phyloP scores from a whole-genome alignment of 2,888 invertebrate genomes.

The Steromphala cineraria region DNA sequence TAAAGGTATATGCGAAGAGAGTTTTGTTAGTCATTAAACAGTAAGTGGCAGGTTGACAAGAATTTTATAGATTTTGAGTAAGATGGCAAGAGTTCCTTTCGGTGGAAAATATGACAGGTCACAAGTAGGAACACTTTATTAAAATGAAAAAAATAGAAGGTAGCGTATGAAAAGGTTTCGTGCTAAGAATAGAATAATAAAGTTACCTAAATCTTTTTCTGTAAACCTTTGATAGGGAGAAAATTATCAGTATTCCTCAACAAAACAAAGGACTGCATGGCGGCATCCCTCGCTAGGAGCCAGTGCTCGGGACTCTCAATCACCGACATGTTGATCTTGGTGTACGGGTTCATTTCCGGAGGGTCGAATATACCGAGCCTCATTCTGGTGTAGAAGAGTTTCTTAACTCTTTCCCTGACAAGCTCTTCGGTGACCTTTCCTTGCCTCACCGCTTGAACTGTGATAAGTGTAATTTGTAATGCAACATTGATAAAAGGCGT shows the following conservation, averaged over 20 bases:
- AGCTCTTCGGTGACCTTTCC: constrained; percentile 45
- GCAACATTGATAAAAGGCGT: too few relatives aligned
- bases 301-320: constrained; percentile 51
- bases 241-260: constrained; percentile 49
- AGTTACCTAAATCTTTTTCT: not conserved
- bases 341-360: constrained; percentile 63
- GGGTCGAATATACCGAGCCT: constrained; percentile 66
- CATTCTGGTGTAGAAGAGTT: constrained; percentile 63
- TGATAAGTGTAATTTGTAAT: not conserved
- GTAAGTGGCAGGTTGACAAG: too few relatives aligned
- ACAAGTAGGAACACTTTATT: too few relatives aligned
- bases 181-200: too few relatives aligned
- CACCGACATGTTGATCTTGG: constrained; percentile 41
- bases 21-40: too few relatives aligned
- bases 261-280: constrained; percentile 61
- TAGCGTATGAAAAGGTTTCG: too few relatives aligned
- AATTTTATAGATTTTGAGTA: too few relatives aligned
- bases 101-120: too few relatives aligned
- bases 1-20: too few relatives aligned
- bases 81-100: too few relatives aligned
- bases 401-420: constrained; percentile 51
- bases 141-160: too few relatives aligned
- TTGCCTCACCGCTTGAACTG: constrained; percentile 48
- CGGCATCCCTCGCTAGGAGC: constrained; percentile 49
- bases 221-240: not conserved